Percentiles rank a stretch among this genome's conserved stretches.
These are phyloP conservation scores for Montipora capitata DNA, from an alignment of 92 coral and sea anemone species.

Conservation along the genomic window DNA sequence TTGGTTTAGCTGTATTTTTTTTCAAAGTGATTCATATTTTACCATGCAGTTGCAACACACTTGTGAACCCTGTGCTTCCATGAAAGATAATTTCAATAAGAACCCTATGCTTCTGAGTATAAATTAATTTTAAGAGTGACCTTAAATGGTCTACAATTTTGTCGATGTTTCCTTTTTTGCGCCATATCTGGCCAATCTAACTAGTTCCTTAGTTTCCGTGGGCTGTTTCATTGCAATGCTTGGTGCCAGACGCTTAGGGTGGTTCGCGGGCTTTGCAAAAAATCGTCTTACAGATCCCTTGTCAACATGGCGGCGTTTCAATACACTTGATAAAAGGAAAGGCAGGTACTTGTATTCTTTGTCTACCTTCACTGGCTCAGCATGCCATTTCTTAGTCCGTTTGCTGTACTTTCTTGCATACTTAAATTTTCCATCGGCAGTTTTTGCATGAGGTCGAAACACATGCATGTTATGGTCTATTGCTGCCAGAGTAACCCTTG, in stretches of 20 bases:
- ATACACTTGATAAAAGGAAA: conserved; percentile 19
- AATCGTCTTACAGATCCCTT: conserved; percentile 26
- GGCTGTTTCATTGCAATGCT: conserved; percentile 46
- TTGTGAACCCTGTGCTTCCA: too few relatives aligned
- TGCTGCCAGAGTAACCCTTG: conserved; percentile 43
- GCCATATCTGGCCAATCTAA: conserved; percentile 14
- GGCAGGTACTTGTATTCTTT: conserved; percentile 52
- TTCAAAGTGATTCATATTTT: too few relatives aligned
- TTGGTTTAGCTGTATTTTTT: too few relatives aligned
- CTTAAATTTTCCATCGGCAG: neutral
- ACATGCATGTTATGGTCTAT: conserved; percentile 61
- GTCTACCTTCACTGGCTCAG: conserved; percentile 39
- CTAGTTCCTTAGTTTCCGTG: conserved; percentile 25
- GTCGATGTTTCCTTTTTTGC: neutral
- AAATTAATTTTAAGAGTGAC: neutral
- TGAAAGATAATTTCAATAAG: too few relatives aligned
- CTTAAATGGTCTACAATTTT: neutral
- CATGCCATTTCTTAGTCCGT: conserved; percentile 62
- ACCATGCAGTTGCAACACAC: too few relatives aligned
- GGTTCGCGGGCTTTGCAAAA: conserved; percentile 12
- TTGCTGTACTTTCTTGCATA: conserved; percentile 66
- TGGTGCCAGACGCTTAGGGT: conserved; percentile 33
- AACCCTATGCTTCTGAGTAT: too few relatives aligned
- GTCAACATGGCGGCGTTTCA: conserved; percentile 40
- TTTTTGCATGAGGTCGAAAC: conserved; percentile 35